Percentiles rank a stretch among this genome's conserved stretches.
Evolutionary conservation across 2,888 invertebrate species (phyloP).

Genomic region (Chrysotoxum bicinctum): DNA sequence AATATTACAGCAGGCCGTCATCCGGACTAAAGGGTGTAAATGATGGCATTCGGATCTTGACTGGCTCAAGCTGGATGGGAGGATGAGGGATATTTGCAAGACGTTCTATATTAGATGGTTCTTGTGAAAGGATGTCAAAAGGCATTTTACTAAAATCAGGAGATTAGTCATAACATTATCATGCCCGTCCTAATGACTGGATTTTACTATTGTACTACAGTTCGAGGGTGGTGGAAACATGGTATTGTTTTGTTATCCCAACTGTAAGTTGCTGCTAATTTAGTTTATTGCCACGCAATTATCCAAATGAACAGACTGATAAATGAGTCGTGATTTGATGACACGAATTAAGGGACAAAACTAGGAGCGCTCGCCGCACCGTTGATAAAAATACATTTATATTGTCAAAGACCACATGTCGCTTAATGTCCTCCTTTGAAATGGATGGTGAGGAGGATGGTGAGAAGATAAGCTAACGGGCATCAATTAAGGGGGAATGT

Average conservation of each 20-base stretch:
- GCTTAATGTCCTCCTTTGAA: conserved; percentile 60
- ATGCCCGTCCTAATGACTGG: conserved; percentile 56
- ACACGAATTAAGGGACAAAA: conserved; percentile 49
- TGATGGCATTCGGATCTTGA: conserved; percentile 55
- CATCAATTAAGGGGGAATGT: conserved; percentile 56
- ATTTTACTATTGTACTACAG: conserved; percentile 34
- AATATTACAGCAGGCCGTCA: conserved; percentile 5
- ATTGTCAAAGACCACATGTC: conserved; percentile 73
- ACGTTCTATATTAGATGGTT: conserved; percentile 46
- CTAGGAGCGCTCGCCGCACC: conserved; percentile 9
- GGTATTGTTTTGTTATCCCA: conserved; percentile 65
- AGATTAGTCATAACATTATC: conserved; percentile 71
- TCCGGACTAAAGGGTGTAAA: conserved; percentile 57
- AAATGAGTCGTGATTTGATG: conserved; percentile 77
- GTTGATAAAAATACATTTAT: conserved; percentile 44
- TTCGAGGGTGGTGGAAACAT: not conserved
- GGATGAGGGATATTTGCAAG: conserved; percentile 50
- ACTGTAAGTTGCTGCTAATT: conserved; percentile 81
- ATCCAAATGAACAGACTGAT: conserved; percentile 81
- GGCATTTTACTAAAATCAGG: conserved; percentile 54
- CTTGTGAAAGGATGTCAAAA: conserved; percentile 39
- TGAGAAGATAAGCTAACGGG: conserved; percentile 55
- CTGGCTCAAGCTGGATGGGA: not conserved
- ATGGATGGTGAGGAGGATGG: not conserved
- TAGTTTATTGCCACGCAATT: conserved; percentile 81